Percentiles rank a stretch among this genome's conserved stretches.
phyloP scores from a whole-genome alignment of 2,113 vertebrate species.

The Sus scrofa region DNA sequence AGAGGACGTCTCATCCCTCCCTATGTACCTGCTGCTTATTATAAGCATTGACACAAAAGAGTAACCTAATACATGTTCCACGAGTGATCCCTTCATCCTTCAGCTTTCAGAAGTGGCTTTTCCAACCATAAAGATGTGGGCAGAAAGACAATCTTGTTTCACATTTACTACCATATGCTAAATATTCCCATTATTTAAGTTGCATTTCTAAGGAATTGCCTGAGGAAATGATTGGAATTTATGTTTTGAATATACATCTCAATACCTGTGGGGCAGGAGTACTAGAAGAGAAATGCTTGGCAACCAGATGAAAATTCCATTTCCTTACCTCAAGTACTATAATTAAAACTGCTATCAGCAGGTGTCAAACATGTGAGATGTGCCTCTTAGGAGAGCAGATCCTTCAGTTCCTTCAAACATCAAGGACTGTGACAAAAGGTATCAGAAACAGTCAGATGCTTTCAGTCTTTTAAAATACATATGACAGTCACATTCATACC shows the following conservation, averaged over 20 bases:
- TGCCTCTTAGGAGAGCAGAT: background rate
- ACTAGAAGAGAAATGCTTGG: background rate
- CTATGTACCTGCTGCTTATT: background rate
- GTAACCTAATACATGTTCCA: background rate
- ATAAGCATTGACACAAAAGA: background rate
- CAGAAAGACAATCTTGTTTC: background rate
- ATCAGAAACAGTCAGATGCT: background rate
- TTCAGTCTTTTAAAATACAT: constrained; percentile 37
- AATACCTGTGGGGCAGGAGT: background rate
- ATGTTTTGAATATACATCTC: constrained; percentile 10
- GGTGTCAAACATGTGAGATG: background rate
- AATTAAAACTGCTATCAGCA: background rate
- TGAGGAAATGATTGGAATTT: constrained; percentile 5
- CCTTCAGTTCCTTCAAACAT: background rate
- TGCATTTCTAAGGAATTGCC: background rate
- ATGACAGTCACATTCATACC: constrained; percentile 62
- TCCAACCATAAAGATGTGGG: background rate
- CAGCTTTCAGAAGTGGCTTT: background rate
- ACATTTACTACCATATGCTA: background rate
- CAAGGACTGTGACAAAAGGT: background rate
- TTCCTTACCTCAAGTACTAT: background rate
- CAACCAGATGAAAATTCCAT: background rate
- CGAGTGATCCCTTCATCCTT: background rate
- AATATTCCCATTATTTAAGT: background rate
- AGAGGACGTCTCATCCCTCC: background rate